Base-by-base conservation (phyloP, 2,888 invertebrate species). In the Balanococcus diminutus region DNA sequence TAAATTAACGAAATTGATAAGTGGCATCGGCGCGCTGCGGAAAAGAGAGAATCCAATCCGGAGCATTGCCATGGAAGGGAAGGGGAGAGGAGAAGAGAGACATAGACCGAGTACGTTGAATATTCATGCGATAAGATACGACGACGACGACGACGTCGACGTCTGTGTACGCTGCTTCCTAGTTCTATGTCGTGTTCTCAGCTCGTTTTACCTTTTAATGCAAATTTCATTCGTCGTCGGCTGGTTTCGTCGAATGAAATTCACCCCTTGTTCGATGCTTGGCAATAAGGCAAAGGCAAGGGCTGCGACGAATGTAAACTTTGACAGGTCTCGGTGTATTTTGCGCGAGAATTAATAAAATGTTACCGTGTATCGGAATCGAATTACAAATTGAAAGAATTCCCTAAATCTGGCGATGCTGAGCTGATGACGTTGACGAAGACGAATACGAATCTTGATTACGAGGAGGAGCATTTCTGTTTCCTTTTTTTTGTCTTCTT, bases 1-100 rank as follows among this genome's bases (percentile, higher is more conserved):
- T 19, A 79, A 79, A 79, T 79, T 79, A 79, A 79, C 75, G 75
- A 79, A 79, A 79, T 79, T 79, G 75, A 79, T 79, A 79, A 79
- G 75, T 79, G 67, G 42, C 72, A 42, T 61, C 51, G 19, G 32
- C 3, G 32, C 3, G 19, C 79, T 75, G 83, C 79, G 46, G 83
- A 84, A 84, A 86, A 86, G 51, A 72, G 84, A 56, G 67, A 61
- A 61, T 25, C 14, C 28, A 28, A 67, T 67, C 14, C 3, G 46
- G 67, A 67, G 16, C 67, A n/a, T n/a, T n/a, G n/a, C n/a, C n/a
- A n/a, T n/a, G n/a, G 9, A 61, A 1, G 61, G 25, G 51, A 19
- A n/a, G 46, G 3, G n/a, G 19, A 51, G 9, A 19, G 8, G 22
- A 19, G 22, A 36, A 36, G 22, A 6, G 56, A 4, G 14, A 22